Percentiles rank a stretch among this genome's conserved stretches.
phyloP scores from a whole-genome alignment of 1,140 invertebrate genomes.

The Tetranychus urticae region DNA sequence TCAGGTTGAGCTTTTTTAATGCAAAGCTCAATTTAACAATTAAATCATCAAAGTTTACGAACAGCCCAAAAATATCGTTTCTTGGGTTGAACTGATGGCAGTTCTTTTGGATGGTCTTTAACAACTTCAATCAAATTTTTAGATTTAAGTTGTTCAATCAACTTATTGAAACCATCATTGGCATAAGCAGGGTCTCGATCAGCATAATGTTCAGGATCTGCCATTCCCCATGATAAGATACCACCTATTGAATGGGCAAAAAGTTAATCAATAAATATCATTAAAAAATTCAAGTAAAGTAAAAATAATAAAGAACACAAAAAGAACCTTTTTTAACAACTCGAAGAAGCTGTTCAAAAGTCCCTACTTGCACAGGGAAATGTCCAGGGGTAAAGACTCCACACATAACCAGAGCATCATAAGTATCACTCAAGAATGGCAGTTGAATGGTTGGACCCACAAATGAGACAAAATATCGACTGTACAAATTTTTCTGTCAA shows the following conservation, averaged over 20 bases:
- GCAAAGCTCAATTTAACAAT: too few relatives aligned
- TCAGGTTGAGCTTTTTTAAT: too few relatives aligned
- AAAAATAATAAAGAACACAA: too few relatives aligned
- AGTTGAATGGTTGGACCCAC: background rate
- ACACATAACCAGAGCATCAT: constrained; percentile 11
- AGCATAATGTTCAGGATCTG: background rate
- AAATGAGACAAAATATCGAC: constrained; percentile 5
- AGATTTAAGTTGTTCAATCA: background rate
- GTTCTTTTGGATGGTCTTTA: background rate
- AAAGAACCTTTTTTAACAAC: constrained; percentile 10
- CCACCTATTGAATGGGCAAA: background rate
- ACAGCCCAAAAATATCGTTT: background rate
- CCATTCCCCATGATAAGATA: background rate
- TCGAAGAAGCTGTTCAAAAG: constrained; percentile 8
- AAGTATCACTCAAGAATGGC: constrained; percentile 9
- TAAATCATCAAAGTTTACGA: background rate
- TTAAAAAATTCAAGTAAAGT: too few relatives aligned
- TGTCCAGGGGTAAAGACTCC: constrained; percentile 12
- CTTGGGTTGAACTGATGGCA: background rate
- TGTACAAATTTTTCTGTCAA: constrained; percentile 7
- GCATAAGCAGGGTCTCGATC: background rate
- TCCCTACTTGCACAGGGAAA: constrained; percentile 4
- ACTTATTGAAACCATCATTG: background rate
- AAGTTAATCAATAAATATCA: too few relatives aligned
- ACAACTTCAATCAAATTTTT: background rate